Base-by-base conservation (phyloP, 2,888 invertebrate genomes). In the Sarcophaga carnaria region DNA sequence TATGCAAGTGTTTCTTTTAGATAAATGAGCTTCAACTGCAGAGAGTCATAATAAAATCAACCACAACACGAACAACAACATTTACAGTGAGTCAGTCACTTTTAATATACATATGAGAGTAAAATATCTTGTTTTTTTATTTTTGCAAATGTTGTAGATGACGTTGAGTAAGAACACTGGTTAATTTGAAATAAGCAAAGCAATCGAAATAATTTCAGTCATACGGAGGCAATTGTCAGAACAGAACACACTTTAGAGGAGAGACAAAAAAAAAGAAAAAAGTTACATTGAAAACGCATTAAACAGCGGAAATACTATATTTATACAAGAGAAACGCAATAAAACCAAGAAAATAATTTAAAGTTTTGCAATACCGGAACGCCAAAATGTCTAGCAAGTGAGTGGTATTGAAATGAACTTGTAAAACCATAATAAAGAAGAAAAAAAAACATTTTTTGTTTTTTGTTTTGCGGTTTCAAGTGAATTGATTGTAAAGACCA, bases 401-500 rank as follows among this genome's bases (percentile, higher is more conserved):
- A 70, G n/a, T 20, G 17, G 3, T 17, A 47, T 25, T 66, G n/a
- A 37, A 5, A 27, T 78, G 11, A 69, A 22, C 27, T 69, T 22
- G 11, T 6, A n/a, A 27, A 54, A 63, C 5, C 11, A 64, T 25
- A 22, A 49, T 25, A 45, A 12, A 72, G 17, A 54, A 17, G 10
- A 54, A 54, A 54, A 54, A 54, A 14, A 49, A 49, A 49, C 6
- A 11, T 49, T 14, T 74, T n/a, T 47, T n/a, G 37, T 22, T 22
- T 22, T 17, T 25, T 49, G n/a, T 54, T 25, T 22, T 72, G 76
- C 25, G 72, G 76, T 6, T 69, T 80, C 25, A 54, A 77, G 76
- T 45, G 72, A 80, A 4, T 69, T 80, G 45, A 54, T 86, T 20
- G 62, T 83, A 12, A 17, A 17, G 4, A 83, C 80, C 3, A 64